Base-by-base conservation (phyloP, 2,888 invertebrate genomes). In the Cheilosia pagana region DNA sequence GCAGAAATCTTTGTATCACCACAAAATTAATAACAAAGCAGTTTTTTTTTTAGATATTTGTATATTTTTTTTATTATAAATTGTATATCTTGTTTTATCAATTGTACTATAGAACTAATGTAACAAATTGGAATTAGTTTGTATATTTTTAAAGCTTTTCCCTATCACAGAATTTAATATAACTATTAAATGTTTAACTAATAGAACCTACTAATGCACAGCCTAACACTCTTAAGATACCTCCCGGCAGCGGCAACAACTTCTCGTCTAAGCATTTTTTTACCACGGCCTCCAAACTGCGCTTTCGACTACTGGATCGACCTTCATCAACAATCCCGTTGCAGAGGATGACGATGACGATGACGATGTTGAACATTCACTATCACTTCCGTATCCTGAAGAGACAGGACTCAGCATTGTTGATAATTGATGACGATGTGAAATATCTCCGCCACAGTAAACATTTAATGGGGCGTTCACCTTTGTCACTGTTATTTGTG, bases 361-460 rank as follows among this genome's bases (percentile, higher is more conserved):
- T 3, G 81, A 60, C 19, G 82, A 87, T 4, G 63, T 70, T 74
- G 76, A 74, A 74, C 79, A 89, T 12, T 91, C 91, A 74, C 88
- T 90, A 81, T 91, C 91, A 87, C 92, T 92, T 87, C 90, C 91
- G 76, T 91, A 91, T 65, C 91, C 91, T 53, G 92, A 92, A 53
- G 91, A 91, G 6, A 89, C 89, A 55, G 92, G 92, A 74, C 92
- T 91, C 72, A 86, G 88, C 75, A 82, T 87, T 86, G 70, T 57
- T 0, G 72, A 25, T 19, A 52, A 43, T 8, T 71, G 75, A 3
- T 57, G 53, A 28, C 12, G 3, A 55, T 35, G 14, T 3, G 28
- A 52, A 21, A 43, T 50, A 1, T 39, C 63, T 16, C 10, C 41
- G 6, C 62, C 74, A 39, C 86, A 85, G 45, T 52, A 81, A 19